Evolutionary conservation across 2,888 invertebrate genomes (phyloP), one percentile per base, ranked within the genome.

Genomic region (Ectemnius continuus): DNA sequence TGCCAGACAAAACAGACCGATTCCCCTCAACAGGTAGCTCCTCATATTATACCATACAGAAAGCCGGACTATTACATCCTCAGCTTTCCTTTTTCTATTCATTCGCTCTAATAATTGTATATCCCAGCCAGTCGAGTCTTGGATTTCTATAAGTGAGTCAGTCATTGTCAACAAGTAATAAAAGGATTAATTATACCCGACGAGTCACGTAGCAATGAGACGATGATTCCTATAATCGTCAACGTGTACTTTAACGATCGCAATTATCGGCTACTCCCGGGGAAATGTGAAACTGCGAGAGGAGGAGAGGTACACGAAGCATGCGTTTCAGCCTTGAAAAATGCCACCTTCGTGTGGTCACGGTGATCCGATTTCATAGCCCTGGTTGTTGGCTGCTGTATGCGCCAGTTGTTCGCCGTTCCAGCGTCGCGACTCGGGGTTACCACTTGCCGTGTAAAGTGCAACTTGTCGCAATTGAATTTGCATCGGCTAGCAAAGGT

Each of bases 21-120:
- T 61, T 67, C 79, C 48, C 65, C 82, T 71, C 79, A 84, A 78
- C 82, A 87, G 87, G 85, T 86, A 87, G 80, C 70, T 70, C 74
- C 75, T 4, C 48, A 36, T 36, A 36, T 36, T 36, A 6, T 36
- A 36, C 11, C 36, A 6, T 36, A 36, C 36, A 11, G 8, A 36
- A 23, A 8, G 5, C 11, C 8, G 6, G 5, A 36, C 36, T 8
- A 36, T 36, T 11, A 2, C 8, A 8, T 36, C 11, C 4, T 6
- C 36, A 6, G 36, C 5, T 36, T 36, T 6, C 8, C 6, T 11
- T 36, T 36, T 36, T 6, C 36, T 36, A 36, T 11, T 36, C 6
- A 36, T 36, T 36, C n/a, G 23, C 0, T 23, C 3, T 2, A 23
- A 23, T 23, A 23, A 23, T 23, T 23, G 3, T 23, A 1, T 23